Percentiles rank a stretch among this genome's conserved stretches.
phyloP scores from a whole-genome alignment of 2,888 invertebrate species.

The Bombyx huttoni region DNA sequence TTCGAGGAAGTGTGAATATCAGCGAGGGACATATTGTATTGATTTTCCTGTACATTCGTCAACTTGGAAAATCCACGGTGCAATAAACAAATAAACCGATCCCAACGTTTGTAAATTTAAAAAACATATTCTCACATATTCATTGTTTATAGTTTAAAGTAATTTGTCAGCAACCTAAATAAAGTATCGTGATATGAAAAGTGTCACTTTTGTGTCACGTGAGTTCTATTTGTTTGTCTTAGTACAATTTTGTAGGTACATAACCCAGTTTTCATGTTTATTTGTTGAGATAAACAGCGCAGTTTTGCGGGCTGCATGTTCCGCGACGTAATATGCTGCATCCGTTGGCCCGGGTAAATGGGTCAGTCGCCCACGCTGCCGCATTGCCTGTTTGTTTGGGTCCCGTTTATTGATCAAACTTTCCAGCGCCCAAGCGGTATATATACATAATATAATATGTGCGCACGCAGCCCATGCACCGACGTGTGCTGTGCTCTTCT shows the following conservation, averaged over 20 bases:
- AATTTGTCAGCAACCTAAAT: neutral
- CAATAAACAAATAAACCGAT: neutral
- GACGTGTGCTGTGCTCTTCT: too few relatives aligned
- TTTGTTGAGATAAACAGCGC: neutral
- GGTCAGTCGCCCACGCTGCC: conserved; percentile 57
- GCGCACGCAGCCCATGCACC: conserved; percentile 39
- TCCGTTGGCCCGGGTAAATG: conserved; percentile 35
- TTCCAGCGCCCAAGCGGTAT: conserved; percentile 5
- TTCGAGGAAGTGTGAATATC: neutral
- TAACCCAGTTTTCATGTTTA: neutral
- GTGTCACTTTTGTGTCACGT: neutral
- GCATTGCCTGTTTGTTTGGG: conserved; percentile 61
- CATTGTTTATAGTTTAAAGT: neutral
- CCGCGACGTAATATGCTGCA: conserved; percentile 19
- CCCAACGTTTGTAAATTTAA: too few relatives aligned
- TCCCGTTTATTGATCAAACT: conserved; percentile 55
- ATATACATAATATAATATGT: conserved; percentile 12
- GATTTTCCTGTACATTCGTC: neutral
- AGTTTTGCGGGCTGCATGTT: conserved; percentile 12
- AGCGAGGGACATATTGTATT: neutral
- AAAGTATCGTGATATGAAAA: neutral
- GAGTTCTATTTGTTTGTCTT: neutral
- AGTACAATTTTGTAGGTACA: neutral
- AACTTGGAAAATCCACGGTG: neutral
- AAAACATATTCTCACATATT: neutral